Conservation (phyloP, 2,797 vertebrate species). For the Oceanodroma leucorhoa region DNA sequence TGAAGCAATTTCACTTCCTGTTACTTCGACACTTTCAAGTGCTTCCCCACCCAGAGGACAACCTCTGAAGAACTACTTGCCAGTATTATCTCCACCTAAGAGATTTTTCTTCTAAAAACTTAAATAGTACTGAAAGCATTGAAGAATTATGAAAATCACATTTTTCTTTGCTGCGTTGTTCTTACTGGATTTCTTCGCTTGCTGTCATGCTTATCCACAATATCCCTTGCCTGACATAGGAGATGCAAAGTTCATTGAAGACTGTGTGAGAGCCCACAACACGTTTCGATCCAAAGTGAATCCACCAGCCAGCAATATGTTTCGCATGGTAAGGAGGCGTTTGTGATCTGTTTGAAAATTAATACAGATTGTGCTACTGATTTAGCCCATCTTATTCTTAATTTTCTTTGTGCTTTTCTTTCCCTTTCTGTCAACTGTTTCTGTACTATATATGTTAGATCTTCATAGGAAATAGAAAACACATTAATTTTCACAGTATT, state of each 20-base stretch:
- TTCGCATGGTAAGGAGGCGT: constrained; percentile 61
- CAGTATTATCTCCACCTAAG: background rate
- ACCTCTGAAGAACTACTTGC: background rate
- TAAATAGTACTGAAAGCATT: background rate
- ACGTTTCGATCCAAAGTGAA: constrained; percentile 12
- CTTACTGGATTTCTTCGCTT: background rate
- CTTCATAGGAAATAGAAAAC: background rate
- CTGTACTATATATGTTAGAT: background rate
- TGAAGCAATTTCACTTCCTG: constrained; percentile 33
- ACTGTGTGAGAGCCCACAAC: constrained; percentile 61
- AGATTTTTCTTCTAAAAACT: background rate
- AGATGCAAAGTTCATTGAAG: constrained; percentile 54
- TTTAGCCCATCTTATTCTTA: background rate
- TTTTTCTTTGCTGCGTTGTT: background rate
- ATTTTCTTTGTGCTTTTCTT: background rate
- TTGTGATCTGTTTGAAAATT: background rate
- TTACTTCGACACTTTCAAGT: background rate
- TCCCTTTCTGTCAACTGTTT: background rate
- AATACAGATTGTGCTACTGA: background rate
- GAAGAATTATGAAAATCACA: background rate
- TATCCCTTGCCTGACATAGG: constrained; percentile 35
- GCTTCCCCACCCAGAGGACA: background rate
- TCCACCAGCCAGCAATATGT: constrained; percentile 68
- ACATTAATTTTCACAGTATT: background rate
- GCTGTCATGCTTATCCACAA: background rate